phyloP scores from a whole-genome alignment of 2,888 invertebrate genomes.

The Ceramica pisi region DNA sequence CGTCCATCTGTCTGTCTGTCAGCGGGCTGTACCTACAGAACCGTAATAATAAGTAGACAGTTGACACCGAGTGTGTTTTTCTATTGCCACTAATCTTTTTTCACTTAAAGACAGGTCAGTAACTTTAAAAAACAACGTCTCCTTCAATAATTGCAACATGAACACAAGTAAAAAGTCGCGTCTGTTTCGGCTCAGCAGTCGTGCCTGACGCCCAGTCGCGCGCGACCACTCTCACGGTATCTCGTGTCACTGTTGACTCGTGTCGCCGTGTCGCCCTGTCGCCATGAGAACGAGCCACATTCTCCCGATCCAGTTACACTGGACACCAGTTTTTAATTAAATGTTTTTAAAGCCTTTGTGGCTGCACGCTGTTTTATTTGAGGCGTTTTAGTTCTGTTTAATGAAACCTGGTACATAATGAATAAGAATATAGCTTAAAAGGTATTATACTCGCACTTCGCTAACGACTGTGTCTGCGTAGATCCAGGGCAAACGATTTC shows the following conservation, averaged over 20 bases:
- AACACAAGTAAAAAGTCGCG: slow-evolving; percentile 34
- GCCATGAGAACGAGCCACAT: slow-evolving; percentile 62
- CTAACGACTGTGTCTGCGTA: no score
- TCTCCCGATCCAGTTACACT: slow-evolving; percentile 53
- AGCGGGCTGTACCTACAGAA: no score
- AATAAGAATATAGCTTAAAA: slow-evolving; percentile 4
- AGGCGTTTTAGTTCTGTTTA: slow-evolving; percentile 19
- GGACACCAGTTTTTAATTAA: slow-evolving; percentile 61
- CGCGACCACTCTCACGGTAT: slow-evolving; percentile 72
- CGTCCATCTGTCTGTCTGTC: no score
- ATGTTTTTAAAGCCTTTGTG: slow-evolving; percentile 60
- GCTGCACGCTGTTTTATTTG: slow-evolving; percentile 30
- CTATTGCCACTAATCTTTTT: no score
- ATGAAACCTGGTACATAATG: slow-evolving; percentile 34
- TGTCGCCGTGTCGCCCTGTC: slow-evolving; percentile 45
- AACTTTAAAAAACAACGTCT: neutral
- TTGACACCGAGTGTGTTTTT: no score
- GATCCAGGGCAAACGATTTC: no score
- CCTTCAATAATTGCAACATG: slow-evolving; percentile 21
- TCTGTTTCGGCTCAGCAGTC: slow-evolving; percentile 40
- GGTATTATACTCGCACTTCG: no score
- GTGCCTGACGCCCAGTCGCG: slow-evolving; percentile 64
- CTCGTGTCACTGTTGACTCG: slow-evolving; percentile 61
- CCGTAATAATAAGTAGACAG: no score
- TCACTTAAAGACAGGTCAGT: no score